These are phyloP conservation scores for Papilio protenor DNA, from an alignment of 2,888 invertebrate species.

Conservation along the genomic window DNA sequence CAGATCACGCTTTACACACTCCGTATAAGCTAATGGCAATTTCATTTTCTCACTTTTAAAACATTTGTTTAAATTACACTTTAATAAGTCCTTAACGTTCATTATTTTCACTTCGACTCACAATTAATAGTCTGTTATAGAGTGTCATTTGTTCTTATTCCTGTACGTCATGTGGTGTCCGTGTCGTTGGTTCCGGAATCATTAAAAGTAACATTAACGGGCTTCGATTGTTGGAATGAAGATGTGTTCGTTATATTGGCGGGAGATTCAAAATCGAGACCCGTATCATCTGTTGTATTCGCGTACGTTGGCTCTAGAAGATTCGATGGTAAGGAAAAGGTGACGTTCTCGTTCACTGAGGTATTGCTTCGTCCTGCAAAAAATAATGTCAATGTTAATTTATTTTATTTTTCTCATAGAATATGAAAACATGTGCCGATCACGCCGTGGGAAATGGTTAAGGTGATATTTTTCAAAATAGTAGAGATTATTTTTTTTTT, in stretches of 20 bases:
- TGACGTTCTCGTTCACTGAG: constrained; percentile 67
- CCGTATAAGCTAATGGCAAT: constrained; percentile 22
- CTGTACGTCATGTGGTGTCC: constrained; percentile 38
- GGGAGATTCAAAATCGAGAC: constrained; percentile 46
- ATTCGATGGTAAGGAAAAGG: constrained; percentile 53
- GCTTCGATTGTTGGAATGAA: constrained; percentile 45
- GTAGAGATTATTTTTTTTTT: background rate
- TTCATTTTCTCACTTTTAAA: constrained; percentile 16
- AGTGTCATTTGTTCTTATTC: constrained; percentile 5
- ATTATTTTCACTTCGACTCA: constrained; percentile 1
- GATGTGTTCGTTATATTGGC: constrained; percentile 45
- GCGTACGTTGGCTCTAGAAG: constrained; percentile 50
- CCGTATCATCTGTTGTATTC: constrained; percentile 45
- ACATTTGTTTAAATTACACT: constrained; percentile 19
- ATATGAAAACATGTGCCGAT: background rate
- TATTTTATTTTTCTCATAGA: background rate
- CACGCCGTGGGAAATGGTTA: background rate
- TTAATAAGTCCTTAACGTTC: constrained; percentile 14
- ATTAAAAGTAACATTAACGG: constrained; percentile 46
- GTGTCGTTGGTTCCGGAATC: constrained; percentile 40
- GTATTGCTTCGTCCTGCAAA: constrained; percentile 79
- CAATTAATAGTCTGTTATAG: constrained; percentile 30
- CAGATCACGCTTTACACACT: background rate
- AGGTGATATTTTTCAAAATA: background rate
- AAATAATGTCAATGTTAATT: constrained; percentile 43